Evolutionary conservation across 1,140 invertebrate species (phyloP), one percentile per base, ranked within the genome.

Genomic region (Zaprionus capensis): DNA sequence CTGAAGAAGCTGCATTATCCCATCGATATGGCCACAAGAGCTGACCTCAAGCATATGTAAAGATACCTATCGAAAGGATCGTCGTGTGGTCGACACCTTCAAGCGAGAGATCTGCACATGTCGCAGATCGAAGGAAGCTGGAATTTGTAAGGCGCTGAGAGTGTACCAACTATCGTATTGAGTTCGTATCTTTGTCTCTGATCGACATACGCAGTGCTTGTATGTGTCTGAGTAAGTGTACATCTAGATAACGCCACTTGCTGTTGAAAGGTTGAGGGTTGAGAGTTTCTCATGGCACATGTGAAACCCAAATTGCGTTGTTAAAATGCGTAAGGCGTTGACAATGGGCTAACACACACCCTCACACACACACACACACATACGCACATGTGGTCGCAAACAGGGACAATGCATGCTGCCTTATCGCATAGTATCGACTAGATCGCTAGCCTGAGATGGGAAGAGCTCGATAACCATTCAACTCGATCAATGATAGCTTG

Each of bases 251-350:
- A 75, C 77, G 82, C 65, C 66, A 78, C 51, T 68, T 68, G 56
- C 20, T n/a, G 26, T 20, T 49, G 17, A 22, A 44, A 14, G 46
- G 20, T 22, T 51, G 20, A 22, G 46, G 55, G n/a, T 53, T 71
- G 67, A 38, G 66, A 67, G 63, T 86, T 78, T 77, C 78, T 72
- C 55, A 46, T 41, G 49, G 49, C 84, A 76, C 75, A 84, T 88
- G 81, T 87, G 82, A 84, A 82, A 73, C 81, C 85, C 73, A 90
- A 88, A 91, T 90, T 90, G 85, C 85, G 85, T 90, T 86, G 85
- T 90, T 85, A 77, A 90, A 85, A 81, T 76, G 82, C 75, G 72
- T 76, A 76, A 85, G 85, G 85, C 85, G 85, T 90, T 90, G 85
- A 88, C 85, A 88, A 90, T 90, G 75, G 78, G 64, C 66, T 20